Base-by-base conservation (phyloP, 2,888 invertebrate genomes). In the Tridacna gigas region DNA sequence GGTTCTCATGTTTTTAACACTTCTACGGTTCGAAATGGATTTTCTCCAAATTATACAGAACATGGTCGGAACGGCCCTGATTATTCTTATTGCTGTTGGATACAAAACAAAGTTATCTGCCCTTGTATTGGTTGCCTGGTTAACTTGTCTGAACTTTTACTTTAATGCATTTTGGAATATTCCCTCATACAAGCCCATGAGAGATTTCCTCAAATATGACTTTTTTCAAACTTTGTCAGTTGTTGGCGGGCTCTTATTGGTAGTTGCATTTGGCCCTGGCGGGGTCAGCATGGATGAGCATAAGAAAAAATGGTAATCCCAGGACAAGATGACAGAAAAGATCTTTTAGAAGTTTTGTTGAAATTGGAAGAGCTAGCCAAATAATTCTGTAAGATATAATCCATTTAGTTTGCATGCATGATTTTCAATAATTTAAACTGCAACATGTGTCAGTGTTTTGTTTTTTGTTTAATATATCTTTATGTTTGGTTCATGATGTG, bases 121-220 rank as follows among this genome's bases (percentile, higher is more conserved):
- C 61, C 96, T 99, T 88, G 97, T 98, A 94, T 96, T 99, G 89
- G 99, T 99, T 76, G 95, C 97, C 74, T 97, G 99, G 95, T 96
- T 99, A 76, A 96, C 97, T 5, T 96, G 97, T 69, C 96, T 99
- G 92, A 99, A 99, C 95, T 96, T 99, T 90, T 99, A 99, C 95
- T 98, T 99, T 95, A 99, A 99, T 95, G 98, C 98, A 89, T 99
- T 98, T 98, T 99, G 99, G 99, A 96, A 96, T 92, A 97, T 99
- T 94, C 98, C 99, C 5, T 96, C 97, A 12, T 97, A 98, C 95
- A 98, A 98, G 93, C 99, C 99, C 78, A 97, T 99, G 91, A 96
- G 99, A 95, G 99, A 99, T 96, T 99, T 99, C 96, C 97, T 99
- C 91, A 99, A 99, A 96, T 99, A 99, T 94, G 99, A 99, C 96